Conservation (phyloP, 2,888 invertebrate species). For the Drosophila vallismaia region DNA sequence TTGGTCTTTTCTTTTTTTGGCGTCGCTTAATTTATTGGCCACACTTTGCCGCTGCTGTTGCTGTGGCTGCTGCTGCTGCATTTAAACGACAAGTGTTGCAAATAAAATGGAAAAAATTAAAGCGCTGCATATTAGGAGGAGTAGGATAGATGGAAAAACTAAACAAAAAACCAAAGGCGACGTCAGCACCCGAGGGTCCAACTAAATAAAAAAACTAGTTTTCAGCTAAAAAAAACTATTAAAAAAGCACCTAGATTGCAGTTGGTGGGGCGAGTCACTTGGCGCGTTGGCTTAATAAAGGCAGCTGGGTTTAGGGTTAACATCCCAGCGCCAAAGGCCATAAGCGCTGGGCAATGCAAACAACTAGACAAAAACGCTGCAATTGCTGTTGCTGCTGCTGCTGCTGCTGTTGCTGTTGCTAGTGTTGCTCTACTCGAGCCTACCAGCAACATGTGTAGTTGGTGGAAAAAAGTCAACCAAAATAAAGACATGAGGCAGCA, state of each 20-base stretch:
- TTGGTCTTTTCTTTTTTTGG: constrained; percentile 35
- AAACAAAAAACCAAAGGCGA: constrained; percentile 49
- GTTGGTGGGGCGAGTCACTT: constrained; percentile 59
- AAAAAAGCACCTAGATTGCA: constrained; percentile 66
- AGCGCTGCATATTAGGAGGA: constrained; percentile 71
- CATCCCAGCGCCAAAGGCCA: constrained; percentile 75
- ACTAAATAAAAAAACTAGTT: constrained; percentile 64
- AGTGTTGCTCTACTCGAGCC: constrained; percentile 51
- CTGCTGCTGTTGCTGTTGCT: neutral
- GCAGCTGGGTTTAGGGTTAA: constrained; percentile 69
- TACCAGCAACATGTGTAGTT: constrained; percentile 69
- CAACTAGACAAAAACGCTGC: constrained; percentile 69
- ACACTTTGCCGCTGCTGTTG: constrained; percentile 57
- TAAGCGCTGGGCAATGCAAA: constrained; percentile 76
- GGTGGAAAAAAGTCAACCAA: constrained; percentile 60
- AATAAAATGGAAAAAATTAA: constrained; percentile 79
- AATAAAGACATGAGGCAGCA: constrained; percentile 70
- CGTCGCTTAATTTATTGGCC: constrained; percentile 75
- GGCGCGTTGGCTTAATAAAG: constrained; percentile 70
- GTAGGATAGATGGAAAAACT: constrained; percentile 18
- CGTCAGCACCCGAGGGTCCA: constrained; percentile 65
- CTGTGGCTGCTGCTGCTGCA: constrained; percentile 45
- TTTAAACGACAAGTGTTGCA: constrained; percentile 79
- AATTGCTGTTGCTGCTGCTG: constrained; percentile 36
- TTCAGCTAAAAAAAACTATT: constrained; percentile 63